Evolutionary conservation across 1,140 invertebrate species (phyloP), one percentile per base, ranked within the genome.

Genomic region (Drosophila chauvacae): DNA sequence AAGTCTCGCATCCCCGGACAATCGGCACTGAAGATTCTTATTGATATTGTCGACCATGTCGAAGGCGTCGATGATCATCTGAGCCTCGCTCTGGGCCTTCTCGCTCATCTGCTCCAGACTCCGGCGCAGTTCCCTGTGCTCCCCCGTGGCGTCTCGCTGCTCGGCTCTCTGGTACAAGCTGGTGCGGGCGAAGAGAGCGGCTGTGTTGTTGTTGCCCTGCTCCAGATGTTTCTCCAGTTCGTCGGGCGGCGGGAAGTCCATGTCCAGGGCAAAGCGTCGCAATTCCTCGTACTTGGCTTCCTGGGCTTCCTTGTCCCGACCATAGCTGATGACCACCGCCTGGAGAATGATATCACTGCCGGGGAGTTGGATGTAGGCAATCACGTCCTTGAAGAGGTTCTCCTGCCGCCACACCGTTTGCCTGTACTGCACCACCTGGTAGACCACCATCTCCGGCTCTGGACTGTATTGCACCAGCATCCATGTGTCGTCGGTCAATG

Each of bases 391-490:
- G 48, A 78, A 91, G 1, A 57, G 65, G 44, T 91, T 91, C 42
- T 78, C 70, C 33, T 71, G 35, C 1, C 72, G 76, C 90, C 90
- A 91, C 11, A 90, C 56, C 0, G 90, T 91, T 2, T 78, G 76
- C 1, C 39, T 62, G 55, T 80, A 74, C 9, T 70, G 48, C 3
- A 91, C 59, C 26, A 91, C 77, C 41, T 80, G 70, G 48, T 91
- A 91, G 58, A 73, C 70, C 13, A 91, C 76, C n/a, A 51, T 65
- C 13, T 81, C 73, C 0, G 90, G 90, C 18, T 91, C 80, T 0
- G 81, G 76, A 26, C 90, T 91, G 37, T 91, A 91, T 28, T 91
- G 90, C 11, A 91, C 76, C 2, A 91, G 58, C 50, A 91, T 57
- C 90, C 90, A 91, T 0, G 70, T 77, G 14, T 82, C 45, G 3